Evolutionary conservation across 2,888 invertebrate species (phyloP), one percentile per base, ranked within the genome.

Genomic region (Leptopterna dolabrata): DNA sequence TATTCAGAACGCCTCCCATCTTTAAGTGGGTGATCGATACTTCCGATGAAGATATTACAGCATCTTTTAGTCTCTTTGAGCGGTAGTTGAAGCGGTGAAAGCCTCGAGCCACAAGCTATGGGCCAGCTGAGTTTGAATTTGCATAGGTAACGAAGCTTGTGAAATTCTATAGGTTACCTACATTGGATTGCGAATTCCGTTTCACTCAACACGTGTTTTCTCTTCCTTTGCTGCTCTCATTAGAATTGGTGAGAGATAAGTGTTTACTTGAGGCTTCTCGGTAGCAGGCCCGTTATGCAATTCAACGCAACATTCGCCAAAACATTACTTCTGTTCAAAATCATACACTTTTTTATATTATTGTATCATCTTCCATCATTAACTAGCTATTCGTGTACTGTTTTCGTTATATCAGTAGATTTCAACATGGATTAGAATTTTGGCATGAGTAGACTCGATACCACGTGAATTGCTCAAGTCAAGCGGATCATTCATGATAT

Each of bases 61-160:
- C 70, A 70, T 70, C 9, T 30, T 13, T 73, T 3, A 55, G 11
- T 55, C 36, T 36, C 16, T 16, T 55, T 55, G 2, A 55, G 19
- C n/a, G 55, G 55, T 9, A 73, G 30, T 16, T 73, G 19, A 30
- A 63, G 70, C 1, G 19, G 55, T 70, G 83, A 83, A 83, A 83
- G 83, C 81, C 55, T 55, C 36, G 11, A 76, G 16, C 76, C 29
- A 36, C 76, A 13, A 81, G 7, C 19, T 41, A 36, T n/a, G 45
- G 85, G 85, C 73, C 76, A 85, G 85, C 45, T 73, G 11, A 73
- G 85, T 41, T 16, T 76, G 29, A 76, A 85, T 85, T 85, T 85
- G 73, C 85, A 85, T 85, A 85, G 85, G 85, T 85, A 85, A 85
- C 85, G 85, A 85, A 73, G 71, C 76, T 47, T 76, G 85, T 73